These are phyloP conservation scores for Gymnocheta viridis DNA, from an alignment of 2,888 invertebrate genomes.

Conservation along the genomic window DNA sequence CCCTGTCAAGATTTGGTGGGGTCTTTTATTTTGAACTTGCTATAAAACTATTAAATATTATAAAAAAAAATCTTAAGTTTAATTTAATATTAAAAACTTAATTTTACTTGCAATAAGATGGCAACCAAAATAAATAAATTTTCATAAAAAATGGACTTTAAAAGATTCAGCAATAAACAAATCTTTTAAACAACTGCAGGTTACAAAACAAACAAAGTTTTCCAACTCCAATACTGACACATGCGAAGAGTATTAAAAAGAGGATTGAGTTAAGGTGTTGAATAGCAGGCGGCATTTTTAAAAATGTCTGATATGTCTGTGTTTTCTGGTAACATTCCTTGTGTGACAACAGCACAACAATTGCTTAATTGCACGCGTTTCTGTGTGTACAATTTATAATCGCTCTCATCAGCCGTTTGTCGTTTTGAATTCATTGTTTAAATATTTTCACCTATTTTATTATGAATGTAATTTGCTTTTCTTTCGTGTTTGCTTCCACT, in stretches of 20 bases:
- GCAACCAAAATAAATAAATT: no score
- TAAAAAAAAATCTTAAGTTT: no score
- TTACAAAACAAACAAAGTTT: not conserved
- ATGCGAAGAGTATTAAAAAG: not conserved
- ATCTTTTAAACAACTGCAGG: no score
- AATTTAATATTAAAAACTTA: no score
- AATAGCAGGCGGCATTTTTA: conserved; percentile 1
- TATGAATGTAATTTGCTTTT: conserved; percentile 50
- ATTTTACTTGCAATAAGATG: no score
- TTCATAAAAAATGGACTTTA: no score
- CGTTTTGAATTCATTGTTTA: conserved; percentile 58
- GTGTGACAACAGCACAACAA: conserved; percentile 63
- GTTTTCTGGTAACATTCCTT: conserved; percentile 12
- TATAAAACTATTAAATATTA: no score
- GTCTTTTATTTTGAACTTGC: no score
- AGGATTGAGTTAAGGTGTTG: not conserved
- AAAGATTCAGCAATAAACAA: no score
- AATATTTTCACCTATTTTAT: conserved; percentile 64
- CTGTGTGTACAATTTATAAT: conserved; percentile 39
- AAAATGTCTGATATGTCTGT: no score
- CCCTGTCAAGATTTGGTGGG: no score
- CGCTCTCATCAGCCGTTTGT: conserved; percentile 33
- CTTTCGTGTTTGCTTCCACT: not conserved
- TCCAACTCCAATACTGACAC: not conserved
- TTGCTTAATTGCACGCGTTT: conserved; percentile 78